Evolutionary conservation across 2,888 invertebrate species (phyloP), one percentile per base, ranked within the genome.

Genomic region (Thecocarcelia acutangulata): DNA sequence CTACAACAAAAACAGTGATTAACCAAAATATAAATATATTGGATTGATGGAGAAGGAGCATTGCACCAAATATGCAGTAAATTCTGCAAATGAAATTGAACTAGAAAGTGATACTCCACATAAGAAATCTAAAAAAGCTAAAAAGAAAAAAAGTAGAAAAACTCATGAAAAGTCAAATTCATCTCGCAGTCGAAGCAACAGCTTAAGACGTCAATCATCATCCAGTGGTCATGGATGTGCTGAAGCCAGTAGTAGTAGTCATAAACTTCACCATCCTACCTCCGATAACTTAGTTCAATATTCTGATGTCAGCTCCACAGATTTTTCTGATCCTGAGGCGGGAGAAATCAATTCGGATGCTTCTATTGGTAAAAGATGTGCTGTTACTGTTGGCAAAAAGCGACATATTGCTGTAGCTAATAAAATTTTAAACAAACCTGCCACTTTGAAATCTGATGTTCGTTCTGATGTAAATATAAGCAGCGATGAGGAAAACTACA

Each of bases 271-370:
- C 33, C 75, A 74, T 54, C 4, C 46, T 24, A 37, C 50, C 56
- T 76, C 76, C 24, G 75, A 72, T 56, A 86, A 83, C 73, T 87
- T 90, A 69, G 91, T 90, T 42, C 97, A 97, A 90, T 97, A 97
- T 91, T 97, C 97, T 15, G 97, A 97, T 91, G 97, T 97, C 40
- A 97, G 97, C 91, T 97, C 97, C 13, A 97, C 97, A 90, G 97
- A 96, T 88, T 93, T 97, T 80, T 96, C 97, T 40, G 97, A 95
- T 88, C 96, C 96, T 1, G 97, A 97, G 92, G 96, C 96, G 52
- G 97, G 97, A 75, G 97, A 97, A 92, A 96, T 97, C 85, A 95
- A 96, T 89, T 86, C 87, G 3, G 87, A 88, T 56, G 84, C 83
- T 21, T 85, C 85, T 58, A 15, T 61, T 9, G 72, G 72, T 33